These are phyloP conservation scores for Corvus moneduloides DNA, from an alignment of 2,113 vertebrate genomes.

Conservation along the genomic window DNA sequence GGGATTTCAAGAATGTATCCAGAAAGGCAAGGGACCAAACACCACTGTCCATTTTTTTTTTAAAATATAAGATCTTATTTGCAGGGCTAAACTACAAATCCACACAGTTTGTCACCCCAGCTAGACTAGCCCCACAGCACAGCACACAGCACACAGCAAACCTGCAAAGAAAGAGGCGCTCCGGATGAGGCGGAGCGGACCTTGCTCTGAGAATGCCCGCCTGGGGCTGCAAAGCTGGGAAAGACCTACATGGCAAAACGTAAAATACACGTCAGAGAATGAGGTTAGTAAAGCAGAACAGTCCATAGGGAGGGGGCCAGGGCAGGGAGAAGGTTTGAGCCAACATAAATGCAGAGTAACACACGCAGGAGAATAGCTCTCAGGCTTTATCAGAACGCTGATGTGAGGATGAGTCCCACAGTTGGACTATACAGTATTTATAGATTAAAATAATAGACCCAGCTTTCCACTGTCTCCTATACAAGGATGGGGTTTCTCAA, in stretches of 20 bases:
- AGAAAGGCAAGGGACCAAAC: background rate
- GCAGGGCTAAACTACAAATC: slow-evolving; percentile 65
- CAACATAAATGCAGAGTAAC: slow-evolving; percentile 55
- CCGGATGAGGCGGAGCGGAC: slow-evolving; percentile 99
- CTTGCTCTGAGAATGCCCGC: slow-evolving; percentile 99
- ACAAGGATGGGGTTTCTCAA: background rate
- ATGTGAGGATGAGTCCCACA: background rate
- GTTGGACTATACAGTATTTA: background rate
- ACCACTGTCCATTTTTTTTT: background rate
- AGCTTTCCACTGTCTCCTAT: background rate
- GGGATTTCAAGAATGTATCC: background rate
- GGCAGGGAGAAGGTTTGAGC: slow-evolving; percentile 48
- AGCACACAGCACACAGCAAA: slow-evolving; percentile 88
- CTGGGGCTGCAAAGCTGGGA: slow-evolving; percentile 99
- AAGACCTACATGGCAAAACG: slow-evolving; percentile 92
- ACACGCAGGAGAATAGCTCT: slow-evolving; percentile 28
- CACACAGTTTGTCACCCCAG: slow-evolving; percentile 51
- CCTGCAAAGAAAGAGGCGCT: slow-evolving; percentile 99
- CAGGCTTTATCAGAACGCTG: background rate
- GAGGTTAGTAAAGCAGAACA: slow-evolving; percentile 78
- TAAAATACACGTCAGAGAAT: slow-evolving; percentile 82
- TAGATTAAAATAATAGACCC: background rate
- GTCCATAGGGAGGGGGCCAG: slow-evolving; percentile 45
- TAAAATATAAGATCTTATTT: slow-evolving; percentile 66
- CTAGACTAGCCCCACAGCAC: slow-evolving; percentile 81